Percentiles rank a stretch among this genome's conserved stretches.
These are phyloP conservation scores for Pocillopora grandis DNA, from an alignment of 92 coral and sea anemone genomes.

Conservation along the genomic window DNA sequence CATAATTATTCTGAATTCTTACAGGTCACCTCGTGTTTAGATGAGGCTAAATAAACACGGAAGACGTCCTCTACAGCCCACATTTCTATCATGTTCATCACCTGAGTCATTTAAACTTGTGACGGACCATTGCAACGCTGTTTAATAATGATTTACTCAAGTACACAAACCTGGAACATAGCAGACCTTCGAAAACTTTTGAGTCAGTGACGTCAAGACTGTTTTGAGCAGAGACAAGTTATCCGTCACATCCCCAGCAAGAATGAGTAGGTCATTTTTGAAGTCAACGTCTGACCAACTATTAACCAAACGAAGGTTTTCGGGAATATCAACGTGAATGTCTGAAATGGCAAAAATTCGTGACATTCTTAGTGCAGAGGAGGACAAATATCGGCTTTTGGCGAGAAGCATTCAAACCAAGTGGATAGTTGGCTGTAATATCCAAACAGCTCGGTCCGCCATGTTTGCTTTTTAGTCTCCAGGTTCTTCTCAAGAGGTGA, in stretches of 20 bases:
- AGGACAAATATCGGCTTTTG: neutral
- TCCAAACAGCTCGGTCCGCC: neutral
- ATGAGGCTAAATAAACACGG: too few relatives aligned
- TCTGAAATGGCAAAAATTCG: conserved; percentile 80
- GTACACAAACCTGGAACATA: conserved; percentile 71
- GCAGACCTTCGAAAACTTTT: conserved; percentile 60
- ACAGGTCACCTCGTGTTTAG: too few relatives aligned
- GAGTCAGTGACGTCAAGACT: conserved; percentile 41
- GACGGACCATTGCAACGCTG: neutral
- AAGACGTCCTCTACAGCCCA: too few relatives aligned
- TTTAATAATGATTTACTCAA: neutral
- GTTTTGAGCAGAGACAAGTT: conserved; percentile 48
- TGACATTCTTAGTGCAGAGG: conserved; percentile 49
- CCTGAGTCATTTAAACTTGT: neutral
- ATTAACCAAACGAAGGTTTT: conserved; percentile 62
- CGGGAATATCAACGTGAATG: conserved; percentile 73
- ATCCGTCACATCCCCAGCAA: conserved; percentile 84
- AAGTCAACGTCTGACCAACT: conserved; percentile 41
- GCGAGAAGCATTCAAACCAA: neutral
- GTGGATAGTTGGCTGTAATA: neutral
- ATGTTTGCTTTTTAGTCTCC: neutral
- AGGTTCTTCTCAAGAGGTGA: conserved; percentile 2
- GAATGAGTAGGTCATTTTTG: conserved; percentile 63
- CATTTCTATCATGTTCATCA: neutral
- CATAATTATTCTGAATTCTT: too few relatives aligned